A percentile compares a stretch with the other conserved stretches of the same genome.
phyloP scores from a whole-genome alignment of 2,888 invertebrate genomes.

The Drosophila vallismaia region DNA sequence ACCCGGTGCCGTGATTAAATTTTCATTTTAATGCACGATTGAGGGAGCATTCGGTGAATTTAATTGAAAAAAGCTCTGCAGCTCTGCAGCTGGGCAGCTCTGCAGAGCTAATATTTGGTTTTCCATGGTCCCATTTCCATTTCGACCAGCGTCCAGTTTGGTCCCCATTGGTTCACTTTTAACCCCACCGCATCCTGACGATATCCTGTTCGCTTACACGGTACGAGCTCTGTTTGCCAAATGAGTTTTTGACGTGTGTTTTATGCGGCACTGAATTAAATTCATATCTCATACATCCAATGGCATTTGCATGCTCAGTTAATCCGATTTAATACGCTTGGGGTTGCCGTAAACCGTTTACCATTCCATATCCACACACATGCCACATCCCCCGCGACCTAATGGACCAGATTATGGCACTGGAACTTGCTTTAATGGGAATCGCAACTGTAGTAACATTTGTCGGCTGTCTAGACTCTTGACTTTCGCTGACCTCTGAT shows the following conservation, averaged over 20 bases:
- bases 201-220: slow-evolving; percentile 41
- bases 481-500: slow-evolving; percentile 39
- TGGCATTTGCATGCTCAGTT: slow-evolving; percentile 28
- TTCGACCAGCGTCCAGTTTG: slow-evolving; percentile 1
- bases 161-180: neutral
- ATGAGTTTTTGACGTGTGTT: slow-evolving; percentile 54
- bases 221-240: slow-evolving; percentile 41
- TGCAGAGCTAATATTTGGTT: slow-evolving; percentile 70
- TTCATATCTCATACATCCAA: slow-evolving; percentile 28
- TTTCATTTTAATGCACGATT: slow-evolving; percentile 78
- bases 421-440: slow-evolving; percentile 19
- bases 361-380: slow-evolving; percentile 17
- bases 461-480: slow-evolving; percentile 45
- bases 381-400: slow-evolving; percentile 5
- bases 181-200: neutral
- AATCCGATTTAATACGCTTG: slow-evolving; percentile 20
- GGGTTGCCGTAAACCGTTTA: slow-evolving; percentile 13
- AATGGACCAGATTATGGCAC: slow-evolving; percentile 29
- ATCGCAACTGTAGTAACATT: slow-evolving; percentile 24
- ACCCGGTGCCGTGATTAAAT: slow-evolving; percentile 66
- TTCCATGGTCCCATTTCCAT: slow-evolving; percentile 28
- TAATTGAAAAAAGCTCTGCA: slow-evolving; percentile 73
- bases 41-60: slow-evolving; percentile 72
- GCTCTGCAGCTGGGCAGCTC: slow-evolving; percentile 22
- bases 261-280: slow-evolving; percentile 45